phyloP scores from a whole-genome alignment of 2,113 vertebrate genomes.

The Pundamilia nyererei region DNA sequence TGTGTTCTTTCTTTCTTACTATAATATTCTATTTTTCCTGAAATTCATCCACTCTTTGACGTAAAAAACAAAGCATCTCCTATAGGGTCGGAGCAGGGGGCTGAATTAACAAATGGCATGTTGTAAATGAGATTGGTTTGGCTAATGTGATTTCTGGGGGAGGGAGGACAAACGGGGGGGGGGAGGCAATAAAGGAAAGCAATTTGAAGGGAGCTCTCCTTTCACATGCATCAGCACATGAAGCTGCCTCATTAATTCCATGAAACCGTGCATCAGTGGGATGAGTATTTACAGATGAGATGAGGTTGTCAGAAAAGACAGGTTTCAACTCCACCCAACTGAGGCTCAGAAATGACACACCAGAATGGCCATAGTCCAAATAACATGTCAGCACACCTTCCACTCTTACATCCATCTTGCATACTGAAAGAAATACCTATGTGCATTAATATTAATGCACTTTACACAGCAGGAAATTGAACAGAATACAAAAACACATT shows the following conservation, averaged over 20 bases:
- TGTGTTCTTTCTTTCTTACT: neutral
- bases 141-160: conserved; percentile 62
- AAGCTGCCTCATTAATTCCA: conserved; percentile 65
- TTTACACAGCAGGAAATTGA: neutral
- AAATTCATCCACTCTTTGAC: neutral
- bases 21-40: neutral
- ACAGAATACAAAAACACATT: neutral
- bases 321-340: neutral
- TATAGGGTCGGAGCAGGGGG: neutral
- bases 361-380: conserved; percentile 4
- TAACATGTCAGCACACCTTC: conserved; percentile 33
- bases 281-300: conserved; percentile 67
- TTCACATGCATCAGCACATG: conserved; percentile 57
- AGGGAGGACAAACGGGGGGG: neutral
- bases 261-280: conserved; percentile 63
- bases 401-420: neutral
- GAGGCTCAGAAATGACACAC: conserved; percentile 31
- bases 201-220: conserved; percentile 51
- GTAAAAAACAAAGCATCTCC: neutral
- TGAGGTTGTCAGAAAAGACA: neutral
- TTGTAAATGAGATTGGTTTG: conserved; percentile 64
- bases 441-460: conserved; percentile 19
- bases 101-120: conserved; percentile 61
- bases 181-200: conserved; percentile 54
- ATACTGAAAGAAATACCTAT: neutral